Evolutionary conservation across 2,797 vertebrate species (phyloP).

Genomic region (Pelodytes ibericus): DNA sequence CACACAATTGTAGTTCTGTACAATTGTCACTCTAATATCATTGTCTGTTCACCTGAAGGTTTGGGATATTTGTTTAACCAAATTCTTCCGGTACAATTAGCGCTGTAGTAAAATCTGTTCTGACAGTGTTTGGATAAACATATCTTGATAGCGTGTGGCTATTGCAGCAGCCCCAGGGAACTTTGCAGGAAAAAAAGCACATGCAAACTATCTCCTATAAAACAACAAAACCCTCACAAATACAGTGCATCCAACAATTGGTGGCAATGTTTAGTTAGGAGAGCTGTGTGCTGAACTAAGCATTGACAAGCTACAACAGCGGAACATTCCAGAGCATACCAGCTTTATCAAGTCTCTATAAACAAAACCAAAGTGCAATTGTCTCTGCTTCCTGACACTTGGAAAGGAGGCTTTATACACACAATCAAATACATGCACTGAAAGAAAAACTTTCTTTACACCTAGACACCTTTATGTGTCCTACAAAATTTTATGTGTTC

Average conservation of each 20-base stretch:
- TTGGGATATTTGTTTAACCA: constrained; percentile 53
- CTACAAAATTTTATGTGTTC: background rate
- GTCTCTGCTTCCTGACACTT: constrained; percentile 38
- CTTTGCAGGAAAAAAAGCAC: constrained; percentile 49
- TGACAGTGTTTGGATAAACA: constrained; percentile 53
- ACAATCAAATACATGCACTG: constrained; percentile 18
- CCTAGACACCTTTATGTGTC: background rate
- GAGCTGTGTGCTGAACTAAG: constrained; percentile 65
- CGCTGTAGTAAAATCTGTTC: constrained; percentile 52
- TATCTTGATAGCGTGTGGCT: constrained; percentile 45
- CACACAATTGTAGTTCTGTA: constrained; percentile 16
- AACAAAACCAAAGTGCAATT: constrained; percentile 48
- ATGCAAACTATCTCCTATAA: constrained; percentile 61
- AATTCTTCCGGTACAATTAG: constrained; percentile 50
- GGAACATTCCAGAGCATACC: constrained; percentile 67
- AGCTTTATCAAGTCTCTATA: constrained; percentile 61
- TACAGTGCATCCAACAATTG: constrained; percentile 60
- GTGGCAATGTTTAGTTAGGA: constrained; percentile 65
- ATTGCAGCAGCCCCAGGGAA: constrained; percentile 49
- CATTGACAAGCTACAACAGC: constrained; percentile 62
- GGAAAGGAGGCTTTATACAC: constrained; percentile 13
- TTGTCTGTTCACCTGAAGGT: constrained; percentile 53
- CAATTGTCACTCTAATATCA: constrained; percentile 30
- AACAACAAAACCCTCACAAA: too few relatives aligned
- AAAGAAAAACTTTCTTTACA: background rate